Conservation (phyloP, 2,888 invertebrate genomes). For the Drosophila flavopinicola region DNA sequence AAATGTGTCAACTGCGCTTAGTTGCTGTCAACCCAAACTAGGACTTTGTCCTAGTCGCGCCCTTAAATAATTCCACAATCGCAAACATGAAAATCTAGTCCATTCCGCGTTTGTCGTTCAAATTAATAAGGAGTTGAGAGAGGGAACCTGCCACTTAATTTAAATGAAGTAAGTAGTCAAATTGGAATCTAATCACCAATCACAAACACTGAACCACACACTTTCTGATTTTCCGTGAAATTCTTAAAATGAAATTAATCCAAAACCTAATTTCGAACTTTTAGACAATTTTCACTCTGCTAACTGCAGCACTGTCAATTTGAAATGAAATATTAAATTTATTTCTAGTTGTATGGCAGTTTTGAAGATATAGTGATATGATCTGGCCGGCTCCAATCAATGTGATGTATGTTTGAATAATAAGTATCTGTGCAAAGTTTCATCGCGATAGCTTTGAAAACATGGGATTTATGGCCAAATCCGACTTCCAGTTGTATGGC, state of each 20-base stretch:
- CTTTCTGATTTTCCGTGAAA: background rate
- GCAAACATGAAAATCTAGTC: slow-evolving; percentile 56
- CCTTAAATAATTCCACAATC: slow-evolving; percentile 30
- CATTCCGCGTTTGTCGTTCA: slow-evolving; percentile 42
- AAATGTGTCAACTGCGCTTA: slow-evolving; percentile 63
- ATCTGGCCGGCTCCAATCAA: no score
- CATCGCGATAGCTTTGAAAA: no score
- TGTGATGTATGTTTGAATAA: no score
- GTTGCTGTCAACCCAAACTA: slow-evolving; percentile 27
- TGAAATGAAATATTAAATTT: no score
- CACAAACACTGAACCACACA: slow-evolving; percentile 11
- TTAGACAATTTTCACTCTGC: no score
- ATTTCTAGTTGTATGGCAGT: no score
- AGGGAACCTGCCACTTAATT: slow-evolving; percentile 35
- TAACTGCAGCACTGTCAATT: no score
- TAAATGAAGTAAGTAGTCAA: slow-evolving; percentile 61
- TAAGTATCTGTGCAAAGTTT: no score
- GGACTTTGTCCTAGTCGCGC: slow-evolving; percentile 29
- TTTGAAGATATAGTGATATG: no score
- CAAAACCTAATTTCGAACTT: no score
- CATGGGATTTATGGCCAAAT: no score
- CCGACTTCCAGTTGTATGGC: no score
- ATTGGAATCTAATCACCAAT: slow-evolving; percentile 52
- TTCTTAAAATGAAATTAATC: background rate
- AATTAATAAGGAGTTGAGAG: background rate